Percentiles rank a stretch among this genome's conserved stretches.
phyloP scores from a whole-genome alignment of 2,888 invertebrate genomes.

The Merodon equestris region DNA sequence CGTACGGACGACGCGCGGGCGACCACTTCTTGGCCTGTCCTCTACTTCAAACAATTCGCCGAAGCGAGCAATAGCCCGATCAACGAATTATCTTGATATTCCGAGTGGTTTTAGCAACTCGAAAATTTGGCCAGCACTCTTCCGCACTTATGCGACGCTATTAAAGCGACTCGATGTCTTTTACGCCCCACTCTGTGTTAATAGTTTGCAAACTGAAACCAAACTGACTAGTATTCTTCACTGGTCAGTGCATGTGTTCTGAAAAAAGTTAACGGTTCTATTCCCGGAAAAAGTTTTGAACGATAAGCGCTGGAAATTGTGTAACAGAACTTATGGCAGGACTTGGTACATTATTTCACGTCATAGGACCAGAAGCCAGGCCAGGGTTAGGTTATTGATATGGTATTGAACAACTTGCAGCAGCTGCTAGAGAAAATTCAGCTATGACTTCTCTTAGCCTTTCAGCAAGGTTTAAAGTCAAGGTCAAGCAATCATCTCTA shows the following conservation, averaged over 20 bases:
- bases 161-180: conserved; percentile 7
- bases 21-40: conserved; percentile 9
- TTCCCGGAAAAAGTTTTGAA: neutral
- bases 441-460: too few relatives aligned
- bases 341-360: neutral
- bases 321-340: conserved; percentile 20
- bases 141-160: conserved; percentile 15
- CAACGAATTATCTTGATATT: conserved; percentile 18
- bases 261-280: conserved; percentile 13
- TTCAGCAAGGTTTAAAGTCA: too few relatives aligned
- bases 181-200: conserved; percentile 13
- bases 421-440: too few relatives aligned
- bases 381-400: too few relatives aligned
- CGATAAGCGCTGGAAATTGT: conserved; percentile 1
- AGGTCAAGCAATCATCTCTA: too few relatives aligned
- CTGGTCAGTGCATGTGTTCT: neutral
- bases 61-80: conserved; percentile 16
- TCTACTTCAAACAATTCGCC: neutral
- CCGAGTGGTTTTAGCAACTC: conserved; percentile 10
- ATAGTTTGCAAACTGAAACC: conserved; percentile 2
- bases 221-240: conserved; percentile 13
- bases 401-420: too few relatives aligned
- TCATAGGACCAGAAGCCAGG: too few relatives aligned
- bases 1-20: conserved; percentile 3
- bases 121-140: conserved; percentile 27